Percentiles rank a stretch among this genome's conserved stretches.
These are phyloP conservation scores for Ptychodera flava DNA, from an alignment of 35 echinoderm and acorn worm species.

Conservation along the genomic window DNA sequence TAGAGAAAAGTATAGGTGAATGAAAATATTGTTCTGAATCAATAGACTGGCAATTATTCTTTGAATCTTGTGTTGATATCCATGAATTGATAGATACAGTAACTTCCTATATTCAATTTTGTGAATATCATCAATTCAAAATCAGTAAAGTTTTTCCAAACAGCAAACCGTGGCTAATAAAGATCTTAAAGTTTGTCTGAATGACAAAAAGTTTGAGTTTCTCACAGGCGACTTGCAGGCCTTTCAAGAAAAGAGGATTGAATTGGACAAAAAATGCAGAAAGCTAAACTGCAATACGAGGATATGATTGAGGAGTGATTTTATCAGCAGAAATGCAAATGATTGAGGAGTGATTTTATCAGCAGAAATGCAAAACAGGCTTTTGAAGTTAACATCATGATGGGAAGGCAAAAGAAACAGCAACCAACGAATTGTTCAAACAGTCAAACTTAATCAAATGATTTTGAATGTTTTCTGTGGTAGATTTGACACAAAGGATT, in stretches of 20 bases:
- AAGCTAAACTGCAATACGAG: background rate
- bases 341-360: too few relatives aligned
- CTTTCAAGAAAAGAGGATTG: background rate
- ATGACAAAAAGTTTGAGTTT: background rate
- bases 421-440: background rate
- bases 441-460: background rate
- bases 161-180: background rate
- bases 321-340: background rate
- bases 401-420: background rate
- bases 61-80: background rate
- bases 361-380: too few relatives aligned
- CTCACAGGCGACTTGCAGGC: background rate
- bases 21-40: background rate
- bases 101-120: background rate
- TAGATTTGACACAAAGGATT: background rate
- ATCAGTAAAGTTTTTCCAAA: background rate
- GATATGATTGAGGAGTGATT: background rate
- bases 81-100: background rate
- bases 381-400: background rate
- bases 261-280: background rate
- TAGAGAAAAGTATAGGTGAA: too few relatives aligned
- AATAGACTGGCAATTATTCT: background rate
- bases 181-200: background rate
- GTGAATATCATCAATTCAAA: background rate
- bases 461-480: background rate